A percentile compares a stretch with the other conserved stretches of the same genome.
phyloP scores from a whole-genome alignment of 2,113 vertebrate species.

The Solea senegalensis region DNA sequence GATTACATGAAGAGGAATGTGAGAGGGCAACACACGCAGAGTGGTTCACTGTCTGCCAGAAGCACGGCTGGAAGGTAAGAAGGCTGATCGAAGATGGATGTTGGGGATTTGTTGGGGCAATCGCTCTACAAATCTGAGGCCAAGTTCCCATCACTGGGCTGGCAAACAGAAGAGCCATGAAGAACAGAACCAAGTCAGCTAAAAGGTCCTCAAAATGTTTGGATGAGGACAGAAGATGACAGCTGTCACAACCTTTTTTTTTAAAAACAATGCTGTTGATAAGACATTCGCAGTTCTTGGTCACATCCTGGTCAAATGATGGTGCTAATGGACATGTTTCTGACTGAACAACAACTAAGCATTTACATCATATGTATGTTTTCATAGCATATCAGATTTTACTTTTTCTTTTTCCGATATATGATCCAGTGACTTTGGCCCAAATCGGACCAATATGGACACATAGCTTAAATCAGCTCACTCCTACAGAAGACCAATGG shows the following conservation, averaged over 20 bases:
- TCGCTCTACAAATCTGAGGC: neutral
- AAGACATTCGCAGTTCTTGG: no score
- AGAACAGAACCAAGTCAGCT: neutral
- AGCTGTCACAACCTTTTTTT: neutral
- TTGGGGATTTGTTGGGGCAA: neutral
- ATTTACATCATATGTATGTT: no score
- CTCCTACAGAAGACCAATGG: no score
- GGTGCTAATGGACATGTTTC: no score
- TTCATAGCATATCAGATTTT: no score
- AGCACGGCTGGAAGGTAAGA: neutral
- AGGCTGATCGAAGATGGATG: neutral
- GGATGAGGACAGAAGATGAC: neutral
- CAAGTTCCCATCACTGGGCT: neutral
- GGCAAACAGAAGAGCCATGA: neutral
- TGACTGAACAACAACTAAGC: no score
- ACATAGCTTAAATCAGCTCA: no score
- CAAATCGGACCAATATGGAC: no score
- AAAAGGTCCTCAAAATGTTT: neutral
- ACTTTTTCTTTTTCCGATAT: no score
- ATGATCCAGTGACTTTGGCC: no score
- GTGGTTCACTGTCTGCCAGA: neutral
- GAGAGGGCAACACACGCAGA: neutral
- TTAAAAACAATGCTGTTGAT: no score
- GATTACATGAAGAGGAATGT: neutral
- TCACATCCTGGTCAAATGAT: no score